Base-by-base conservation (phyloP, 2,888 invertebrate genomes). In the Polydrusus cervinus region DNA sequence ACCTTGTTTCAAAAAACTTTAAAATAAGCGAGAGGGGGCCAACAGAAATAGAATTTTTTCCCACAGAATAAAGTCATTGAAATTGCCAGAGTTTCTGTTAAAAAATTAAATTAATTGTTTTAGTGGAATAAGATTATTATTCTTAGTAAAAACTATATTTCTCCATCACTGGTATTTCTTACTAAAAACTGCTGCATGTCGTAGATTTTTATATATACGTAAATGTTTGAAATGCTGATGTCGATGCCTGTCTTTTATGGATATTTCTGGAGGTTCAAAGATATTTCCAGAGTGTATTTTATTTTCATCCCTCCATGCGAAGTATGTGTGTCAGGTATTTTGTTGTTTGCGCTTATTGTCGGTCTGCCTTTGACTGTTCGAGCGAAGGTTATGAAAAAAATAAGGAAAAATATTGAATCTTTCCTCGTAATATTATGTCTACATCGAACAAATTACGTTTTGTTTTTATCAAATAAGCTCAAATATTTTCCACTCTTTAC, bases 231-330 rank as follows among this genome's bases (percentile, higher is more conserved):
- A 68, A 73, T 67, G 45, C 69, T 51, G 64, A 68, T 69, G 61
- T 49, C 64, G 74, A 74, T 64, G 49, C 64, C 57, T 53, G 74
- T 45, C 73, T 74, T 74, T 69, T 74, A 74, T 74, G 74, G 55
- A 74, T 69, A 74, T 73, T 67, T 60, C 18, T 38, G 34, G 55
- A 68, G 61, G 51, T 66, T 62, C 18, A 51, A 51, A 67, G 72
- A 67, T 72, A 72, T 72, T 66, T 60, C 57, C 45, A 14, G 60
- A 60, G 66, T 65, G 69, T 55, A 74, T 74, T 74, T 69, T 74
- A 69, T 69, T 74, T 74, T 68, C 64, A 57, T 74, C 51, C 47
- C 60, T 34, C 38, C 43, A 55, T 16, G 49, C 20, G 53, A 64
- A 69, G 69, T 62, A 64, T 69, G 64, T 69, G 49, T 38, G 51